Evolutionary conservation across 1,140 invertebrate genomes (phyloP), one percentile per base, ranked within the genome.

Genomic region (Pachypsylla venusta): DNA sequence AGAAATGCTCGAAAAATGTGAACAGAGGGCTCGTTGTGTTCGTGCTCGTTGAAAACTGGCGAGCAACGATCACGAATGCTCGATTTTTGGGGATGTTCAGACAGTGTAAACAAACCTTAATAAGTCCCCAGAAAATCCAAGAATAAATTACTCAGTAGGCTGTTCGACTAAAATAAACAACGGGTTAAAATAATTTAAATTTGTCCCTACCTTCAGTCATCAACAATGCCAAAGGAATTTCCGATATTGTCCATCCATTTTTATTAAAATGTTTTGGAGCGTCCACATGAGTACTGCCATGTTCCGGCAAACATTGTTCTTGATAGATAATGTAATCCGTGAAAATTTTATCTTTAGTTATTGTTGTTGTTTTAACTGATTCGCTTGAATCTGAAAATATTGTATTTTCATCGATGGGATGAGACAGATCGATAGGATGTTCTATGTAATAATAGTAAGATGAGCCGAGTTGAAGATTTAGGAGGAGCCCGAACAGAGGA

Each of bases 211-310:
- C 68, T 60, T 67, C 66, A 10, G 67, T 69, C 7, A 75, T 66
- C 1, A 77, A 60, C 7, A 65, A 63, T 20, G 70, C 60, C 4
- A 75, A 42, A 1, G 75, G 74, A 19, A 77, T 73, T 40, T 76
- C 62, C n/a, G 69, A 66, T 2, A 74, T 62, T 20, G 62, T 69
- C 67, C 69, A 70, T 24, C 66, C 68, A 12, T 64, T 64, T 20
- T 68, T 60, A 16, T 65, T 58, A 60, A 74, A 76, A 61, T 76
- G 75, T 53, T 67, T 71, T 1, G 75, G 75, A 12, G 75, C 74
- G 59, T 76, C 75, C 13, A 77, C 54, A 58, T 76, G 75, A 5
- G 74, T 76, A 1, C 73, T 72, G 14, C 66, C 65, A 59, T 76
- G 75, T 54, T 75, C 74, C 0, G 65, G 53, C 1, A 48, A 19